Conservation (phyloP, 1,140 invertebrate species). For the Tetramorium simillimum region DNA sequence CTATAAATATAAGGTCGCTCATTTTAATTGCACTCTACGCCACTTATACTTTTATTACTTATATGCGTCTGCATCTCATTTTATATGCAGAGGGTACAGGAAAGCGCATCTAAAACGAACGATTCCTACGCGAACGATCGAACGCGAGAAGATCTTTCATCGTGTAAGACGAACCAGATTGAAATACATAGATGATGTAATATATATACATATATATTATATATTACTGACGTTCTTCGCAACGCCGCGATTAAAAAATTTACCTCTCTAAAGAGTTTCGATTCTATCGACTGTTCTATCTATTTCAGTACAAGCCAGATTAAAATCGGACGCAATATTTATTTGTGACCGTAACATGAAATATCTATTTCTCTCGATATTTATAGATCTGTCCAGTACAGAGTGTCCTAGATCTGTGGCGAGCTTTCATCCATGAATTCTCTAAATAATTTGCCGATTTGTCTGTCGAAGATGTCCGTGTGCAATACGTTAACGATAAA, state of each 20-base stretch:
- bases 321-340: conserved; percentile 46
- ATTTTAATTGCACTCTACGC: not conserved
- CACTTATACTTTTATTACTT: conserved; percentile 9
- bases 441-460: conserved; percentile 14
- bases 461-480: not conserved
- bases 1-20: conserved; percentile 25
- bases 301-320: conserved; percentile 32
- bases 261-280: not conserved
- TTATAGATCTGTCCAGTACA: conserved; percentile 25
- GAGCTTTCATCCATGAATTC: not conserved
- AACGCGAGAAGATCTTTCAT: conserved; percentile 16
- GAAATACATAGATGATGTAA: not conserved
- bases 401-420: conserved; percentile 19
- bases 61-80: not conserved
- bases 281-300: not conserved
- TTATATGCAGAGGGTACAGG: not conserved
- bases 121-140: too few species aligned
- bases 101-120: conserved; percentile 6
- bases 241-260: not conserved
- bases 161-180: not conserved
- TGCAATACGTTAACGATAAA: not conserved
- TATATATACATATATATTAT: not conserved
- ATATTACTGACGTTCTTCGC: conserved; percentile 2
- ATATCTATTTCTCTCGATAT: conserved; percentile 14
- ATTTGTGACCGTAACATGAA: conserved; percentile 22